These are phyloP conservation scores for Watersipora subatra DNA, from an alignment of 1,140 invertebrate genomes.

Conservation along the genomic window DNA sequence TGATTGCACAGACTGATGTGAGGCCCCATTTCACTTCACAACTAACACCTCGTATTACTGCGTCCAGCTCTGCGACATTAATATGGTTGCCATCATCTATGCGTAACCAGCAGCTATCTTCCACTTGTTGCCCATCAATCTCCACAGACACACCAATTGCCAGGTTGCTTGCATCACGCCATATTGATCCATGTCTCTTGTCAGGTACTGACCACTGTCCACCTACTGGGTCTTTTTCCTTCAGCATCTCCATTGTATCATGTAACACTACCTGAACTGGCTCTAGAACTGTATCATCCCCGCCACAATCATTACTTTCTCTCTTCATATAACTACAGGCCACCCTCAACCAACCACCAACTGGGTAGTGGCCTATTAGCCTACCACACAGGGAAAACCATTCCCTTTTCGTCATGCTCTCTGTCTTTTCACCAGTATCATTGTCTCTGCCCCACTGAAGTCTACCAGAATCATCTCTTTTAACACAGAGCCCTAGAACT, in stretches of 20 bases:
- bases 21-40: conserved; percentile 1
- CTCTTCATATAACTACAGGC: neutral
- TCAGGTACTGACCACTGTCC: neutral
- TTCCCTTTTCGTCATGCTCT: neutral
- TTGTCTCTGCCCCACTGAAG: neutral
- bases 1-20: neutral
- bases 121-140: neutral
- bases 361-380: neutral
- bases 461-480: neutral
- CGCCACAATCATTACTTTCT: neutral
- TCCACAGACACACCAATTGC: neutral
- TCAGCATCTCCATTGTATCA: neutral
- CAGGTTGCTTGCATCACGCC: conserved; percentile 1
- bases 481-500: neutral
- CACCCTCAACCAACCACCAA: conserved; percentile 1
- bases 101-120: neutral
- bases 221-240: neutral
- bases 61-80: conserved; percentile 5
- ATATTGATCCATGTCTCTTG: neutral
- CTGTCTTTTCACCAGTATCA: neutral
- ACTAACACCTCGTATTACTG: conserved; percentile 1
- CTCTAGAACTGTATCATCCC: neutral
- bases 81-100: neutral
- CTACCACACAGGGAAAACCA: neutral
- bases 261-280: neutral